Base-by-base conservation (phyloP, 2,888 invertebrate genomes). In the Steinernema scapterisci region DNA sequence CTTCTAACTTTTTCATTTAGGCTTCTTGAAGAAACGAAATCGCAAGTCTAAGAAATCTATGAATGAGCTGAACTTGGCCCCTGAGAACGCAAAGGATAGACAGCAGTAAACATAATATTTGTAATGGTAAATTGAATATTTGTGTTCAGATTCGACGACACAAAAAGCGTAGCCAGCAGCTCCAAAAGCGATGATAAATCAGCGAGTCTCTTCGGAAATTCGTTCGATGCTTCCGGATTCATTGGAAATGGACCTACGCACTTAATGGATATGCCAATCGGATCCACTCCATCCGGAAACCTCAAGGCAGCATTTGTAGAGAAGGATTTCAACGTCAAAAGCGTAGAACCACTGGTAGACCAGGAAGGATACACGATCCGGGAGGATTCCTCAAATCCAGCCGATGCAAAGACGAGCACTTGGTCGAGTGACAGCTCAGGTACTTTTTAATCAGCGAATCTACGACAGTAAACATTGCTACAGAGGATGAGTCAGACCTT, bases 151-250 rank as follows among this genome's bases (percentile, higher is more conserved):
- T 77, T 80, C 76, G 85, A 84, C 46, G 84, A 85, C 71, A 78
- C 81, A 0, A 78, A 80, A 51, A 81, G 81, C 73, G 84, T 84
- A 25, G 81, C 84, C 7, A 83, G 83, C 76, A 84, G 84, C 73
- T 84, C 81, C 9, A 78, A 80, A 54, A 83, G 83, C 71, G 84
- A 84, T 21, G 85, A 83, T 19, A 82, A 82, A 75, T 72, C 80
- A 46, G 80, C 27, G 44, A 73, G 63, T 21, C 43, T 27, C 19
- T 44, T 73, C 54, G 56, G 63, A 16, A 52, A 51, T n/a, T 73
- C 73, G 44, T 27, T 73, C 21, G 73, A 56, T 19, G 73, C 54
- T 21, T 44, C 63, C 56, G 63, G 56, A 6, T 19, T 44, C 54
- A n/a, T 73, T 13, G 73, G 63, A 38, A 54, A 73, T 25, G 43